Evolutionary conservation across 2,113 vertebrate genomes (phyloP).

Genomic region (Hippocampus comes): DNA sequence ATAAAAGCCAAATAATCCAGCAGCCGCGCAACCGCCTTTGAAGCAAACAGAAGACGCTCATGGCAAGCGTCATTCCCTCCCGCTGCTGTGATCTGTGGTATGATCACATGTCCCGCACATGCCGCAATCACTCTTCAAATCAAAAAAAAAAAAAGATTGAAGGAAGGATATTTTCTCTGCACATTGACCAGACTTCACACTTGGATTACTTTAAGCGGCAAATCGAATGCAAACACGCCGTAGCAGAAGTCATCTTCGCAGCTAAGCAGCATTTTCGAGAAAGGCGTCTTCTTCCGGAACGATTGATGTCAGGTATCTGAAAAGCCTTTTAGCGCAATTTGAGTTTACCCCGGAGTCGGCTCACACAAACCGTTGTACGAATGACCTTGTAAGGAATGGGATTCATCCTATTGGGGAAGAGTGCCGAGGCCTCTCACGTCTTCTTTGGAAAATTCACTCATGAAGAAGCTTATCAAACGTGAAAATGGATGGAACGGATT

Average conservation of each 20-base stretch:
- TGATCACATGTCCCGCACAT: constrained; percentile 48
- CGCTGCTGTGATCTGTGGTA: constrained; percentile 57
- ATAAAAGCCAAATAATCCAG: constrained; percentile 48
- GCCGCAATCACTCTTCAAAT: constrained; percentile 59
- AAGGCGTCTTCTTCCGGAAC: constrained; percentile 45
- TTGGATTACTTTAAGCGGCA: constrained; percentile 50
- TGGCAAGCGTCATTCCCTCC: constrained; percentile 60
- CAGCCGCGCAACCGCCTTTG: constrained; percentile 39
- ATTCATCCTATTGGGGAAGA: constrained; percentile 35
- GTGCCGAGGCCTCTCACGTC: constrained; percentile 28
- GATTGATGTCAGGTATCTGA: constrained; percentile 58
- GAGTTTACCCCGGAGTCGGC: constrained; percentile 19
- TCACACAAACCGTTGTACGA: constrained; percentile 13
- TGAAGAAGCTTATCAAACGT: constrained; percentile 22
- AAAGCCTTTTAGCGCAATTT: constrained; percentile 40
- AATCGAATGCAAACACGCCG: constrained; percentile 41
- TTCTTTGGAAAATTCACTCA: constrained; percentile 7
- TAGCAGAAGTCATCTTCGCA: constrained; percentile 23
- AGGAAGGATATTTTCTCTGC: constrained; percentile 11
- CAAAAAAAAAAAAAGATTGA: constrained; percentile 17
- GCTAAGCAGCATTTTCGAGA: constrained; percentile 20
- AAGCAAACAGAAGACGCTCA: constrained; percentile 52
- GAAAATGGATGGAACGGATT: constrained; percentile 16
- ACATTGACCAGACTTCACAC: constrained; percentile 38
- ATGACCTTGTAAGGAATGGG: constrained; percentile 58